These are phyloP conservation scores for Napeogenes sylphis DNA, from an alignment of 2,888 invertebrate genomes.

Conservation along the genomic window DNA sequence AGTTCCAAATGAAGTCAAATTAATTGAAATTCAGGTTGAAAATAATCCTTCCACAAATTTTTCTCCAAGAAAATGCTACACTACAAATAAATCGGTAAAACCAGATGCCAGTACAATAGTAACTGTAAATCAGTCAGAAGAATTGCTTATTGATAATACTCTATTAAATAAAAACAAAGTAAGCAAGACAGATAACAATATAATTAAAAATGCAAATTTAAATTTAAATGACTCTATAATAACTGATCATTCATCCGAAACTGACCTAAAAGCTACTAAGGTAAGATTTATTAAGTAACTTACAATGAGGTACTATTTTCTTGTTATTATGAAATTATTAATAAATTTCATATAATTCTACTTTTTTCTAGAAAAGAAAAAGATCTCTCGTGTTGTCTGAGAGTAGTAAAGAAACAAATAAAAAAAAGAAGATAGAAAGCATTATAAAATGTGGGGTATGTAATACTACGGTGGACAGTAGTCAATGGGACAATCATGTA, in stretches of 20 bases:
- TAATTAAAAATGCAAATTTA: neutral
- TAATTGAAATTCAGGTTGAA: neutral
- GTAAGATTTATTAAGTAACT: neutral
- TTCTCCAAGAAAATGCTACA: too few species aligned
- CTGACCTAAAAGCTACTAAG: neutral
- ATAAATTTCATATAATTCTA: neutral
- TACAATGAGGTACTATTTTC: neutral
- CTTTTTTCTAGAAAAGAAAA: conserved; percentile 13
- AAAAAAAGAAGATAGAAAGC: conserved; percentile 2
- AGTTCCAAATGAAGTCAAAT: neutral
- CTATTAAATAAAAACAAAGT: neutral
- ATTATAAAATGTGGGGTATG: conserved; percentile 41
- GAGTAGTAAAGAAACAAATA: conserved; percentile 7
- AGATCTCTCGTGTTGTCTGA: neutral
- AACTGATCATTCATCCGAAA: neutral
- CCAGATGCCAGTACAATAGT: neutral
- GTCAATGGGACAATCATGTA: conserved; percentile 47
- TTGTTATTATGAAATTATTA: neutral
- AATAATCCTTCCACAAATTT: neutral
- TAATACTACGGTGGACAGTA: conserved; percentile 33
- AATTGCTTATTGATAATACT: neutral
- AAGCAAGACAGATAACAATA: neutral
- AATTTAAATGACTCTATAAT: neutral
- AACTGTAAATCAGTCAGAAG: neutral
- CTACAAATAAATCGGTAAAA: too few species aligned